Evolutionary conservation across 1,140 invertebrate species (phyloP).

Genomic region (Aphelenchoides fujianensis): DNA sequence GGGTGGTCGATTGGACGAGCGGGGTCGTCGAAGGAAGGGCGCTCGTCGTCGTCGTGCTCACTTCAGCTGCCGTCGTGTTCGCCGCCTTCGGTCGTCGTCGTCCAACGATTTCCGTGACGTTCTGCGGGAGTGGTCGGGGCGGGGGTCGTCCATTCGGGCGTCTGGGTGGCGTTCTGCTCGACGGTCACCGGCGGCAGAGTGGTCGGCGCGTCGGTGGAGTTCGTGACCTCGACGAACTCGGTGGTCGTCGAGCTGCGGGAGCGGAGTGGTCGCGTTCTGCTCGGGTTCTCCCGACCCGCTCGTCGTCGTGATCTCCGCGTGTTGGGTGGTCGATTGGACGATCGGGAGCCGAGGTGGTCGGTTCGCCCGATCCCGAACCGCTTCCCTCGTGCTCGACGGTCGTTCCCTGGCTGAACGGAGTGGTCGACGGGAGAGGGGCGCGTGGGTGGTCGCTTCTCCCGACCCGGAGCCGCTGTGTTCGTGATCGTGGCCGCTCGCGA

Average conservation of each 20-base stretch:
- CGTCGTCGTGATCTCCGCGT: not conserved
- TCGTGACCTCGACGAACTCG: not conserved
- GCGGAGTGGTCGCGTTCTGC: not conserved
- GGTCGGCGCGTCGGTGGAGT: not conserved
- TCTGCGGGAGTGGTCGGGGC: not conserved
- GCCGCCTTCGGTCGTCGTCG: not conserved
- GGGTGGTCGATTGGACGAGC: not conserved
- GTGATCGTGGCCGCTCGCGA: not conserved
- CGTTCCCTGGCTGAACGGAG: no score
- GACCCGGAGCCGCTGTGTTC: not conserved
- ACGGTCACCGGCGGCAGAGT: not conserved
- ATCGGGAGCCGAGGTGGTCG: not conserved
- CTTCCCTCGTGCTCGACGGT: not conserved
- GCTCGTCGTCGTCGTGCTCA: no score
- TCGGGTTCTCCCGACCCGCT: not conserved
- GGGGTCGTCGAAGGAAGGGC: not conserved
- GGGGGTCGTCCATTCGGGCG: not conserved
- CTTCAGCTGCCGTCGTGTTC: not conserved
- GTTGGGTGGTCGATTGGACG: slow-evolving; percentile 3
- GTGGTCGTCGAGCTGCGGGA: not conserved
- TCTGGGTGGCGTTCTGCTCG: not conserved
- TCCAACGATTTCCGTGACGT: not conserved
- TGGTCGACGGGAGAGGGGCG: no score
- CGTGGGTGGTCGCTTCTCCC: not conserved
- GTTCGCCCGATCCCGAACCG: not conserved